phyloP scores from a whole-genome alignment of 1,140 invertebrate species.

The Heterodera carotae region DNA sequence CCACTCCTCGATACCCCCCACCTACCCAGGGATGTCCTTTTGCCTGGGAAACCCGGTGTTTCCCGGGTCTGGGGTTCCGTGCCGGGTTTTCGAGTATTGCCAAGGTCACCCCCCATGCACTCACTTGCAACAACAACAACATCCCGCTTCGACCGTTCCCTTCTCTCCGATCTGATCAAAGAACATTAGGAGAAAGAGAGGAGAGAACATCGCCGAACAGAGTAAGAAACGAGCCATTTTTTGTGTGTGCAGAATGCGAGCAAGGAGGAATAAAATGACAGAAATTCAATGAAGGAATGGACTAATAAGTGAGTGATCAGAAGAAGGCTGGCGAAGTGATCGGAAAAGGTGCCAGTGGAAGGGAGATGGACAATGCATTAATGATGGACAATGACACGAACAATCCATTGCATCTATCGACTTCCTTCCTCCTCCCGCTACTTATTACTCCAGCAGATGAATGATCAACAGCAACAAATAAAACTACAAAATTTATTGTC shows the following conservation, averaged over 20 bases:
- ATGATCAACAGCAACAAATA: not conserved
- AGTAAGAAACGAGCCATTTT: slow-evolving; percentile 3
- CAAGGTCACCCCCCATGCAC: too few species aligned
- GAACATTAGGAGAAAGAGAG: not conserved
- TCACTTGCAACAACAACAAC: slow-evolving; percentile 11
- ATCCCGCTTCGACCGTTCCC: slow-evolving; percentile 1
- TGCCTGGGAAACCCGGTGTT: too few species aligned
- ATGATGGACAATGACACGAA: not conserved
- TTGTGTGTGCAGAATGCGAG: not conserved
- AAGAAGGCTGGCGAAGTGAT: not conserved
- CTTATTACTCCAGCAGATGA: not conserved
- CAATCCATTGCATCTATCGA: not conserved
- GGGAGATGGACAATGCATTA: not conserved
- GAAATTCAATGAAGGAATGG: not conserved
- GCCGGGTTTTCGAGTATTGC: too few species aligned
- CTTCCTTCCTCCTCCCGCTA: not conserved
- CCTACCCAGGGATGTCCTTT: too few species aligned
- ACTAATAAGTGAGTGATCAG: slow-evolving; percentile 8
- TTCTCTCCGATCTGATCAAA: slow-evolving; percentile 4
- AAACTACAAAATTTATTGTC: not conserved
- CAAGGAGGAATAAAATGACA: not conserved
- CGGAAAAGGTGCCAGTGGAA: not conserved
- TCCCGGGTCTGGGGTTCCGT: too few species aligned
- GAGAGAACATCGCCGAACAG: slow-evolving; percentile 2
- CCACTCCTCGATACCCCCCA: too few species aligned